Evolutionary conservation across 1,140 invertebrate genomes (phyloP).

Genomic region (Dreissena rostriformis): DNA sequence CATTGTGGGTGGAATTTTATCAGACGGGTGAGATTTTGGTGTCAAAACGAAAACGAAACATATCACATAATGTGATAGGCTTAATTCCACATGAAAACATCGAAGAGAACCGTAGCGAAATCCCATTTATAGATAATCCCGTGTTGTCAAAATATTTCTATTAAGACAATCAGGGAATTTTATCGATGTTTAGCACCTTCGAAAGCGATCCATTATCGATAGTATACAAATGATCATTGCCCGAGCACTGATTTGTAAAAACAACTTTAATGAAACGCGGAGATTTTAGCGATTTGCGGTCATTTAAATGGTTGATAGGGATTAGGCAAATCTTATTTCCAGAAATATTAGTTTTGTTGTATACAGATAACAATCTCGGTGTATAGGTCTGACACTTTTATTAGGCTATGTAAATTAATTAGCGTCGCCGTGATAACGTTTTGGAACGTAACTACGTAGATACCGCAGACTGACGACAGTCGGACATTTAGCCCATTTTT

Average conservation of each 20-base stretch:
- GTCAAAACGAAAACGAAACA: conserved; percentile 10
- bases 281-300: conserved; percentile 21
- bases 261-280: conserved; percentile 25
- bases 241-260: conserved; percentile 37
- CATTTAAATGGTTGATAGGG: too few relatives aligned
- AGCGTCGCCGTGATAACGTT: conserved; percentile 12
- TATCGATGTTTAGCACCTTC: conserved; percentile 15
- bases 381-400: conserved; percentile 32
- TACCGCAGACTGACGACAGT: too few relatives aligned
- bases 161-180: conserved; percentile 46
- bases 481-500: too few relatives aligned
- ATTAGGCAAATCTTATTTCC: conserved; percentile 20
- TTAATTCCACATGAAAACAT: conserved; percentile 28
- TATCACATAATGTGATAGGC: conserved; percentile 14
- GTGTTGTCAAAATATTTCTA: conserved; percentile 25
- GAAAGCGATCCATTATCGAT: background rate
- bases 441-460: too few relatives aligned
- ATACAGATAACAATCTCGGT: conserved; percentile 13
- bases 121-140: conserved; percentile 42
- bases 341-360: conserved; percentile 41
- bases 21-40: too few relatives aligned
- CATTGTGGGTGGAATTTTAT: too few relatives aligned
- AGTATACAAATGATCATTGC: conserved; percentile 4
- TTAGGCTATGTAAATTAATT: conserved; percentile 41
- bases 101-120: conserved; percentile 6